Base-by-base conservation (phyloP, 2,797 vertebrate species). In the Syngnathus acus region DNA sequence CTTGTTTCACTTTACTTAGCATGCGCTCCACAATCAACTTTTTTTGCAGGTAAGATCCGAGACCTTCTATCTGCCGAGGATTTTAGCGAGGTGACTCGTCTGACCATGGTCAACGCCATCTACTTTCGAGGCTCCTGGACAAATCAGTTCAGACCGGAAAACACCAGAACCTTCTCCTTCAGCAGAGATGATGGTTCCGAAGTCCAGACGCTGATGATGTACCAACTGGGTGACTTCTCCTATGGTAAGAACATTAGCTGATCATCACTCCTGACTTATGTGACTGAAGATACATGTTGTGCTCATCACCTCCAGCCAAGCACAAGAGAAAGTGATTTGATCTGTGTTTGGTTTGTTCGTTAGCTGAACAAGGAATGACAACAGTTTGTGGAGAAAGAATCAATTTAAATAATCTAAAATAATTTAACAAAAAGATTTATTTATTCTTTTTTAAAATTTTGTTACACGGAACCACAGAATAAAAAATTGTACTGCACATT, bases 121-220 rank as follows among this genome's bases (percentile, higher is more conserved):
- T 99, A 98, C 89, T 99, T 99, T 89, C 94, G 97, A 71, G 97
- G 97, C 68, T 97, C 87, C 80, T 99, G 97, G 97, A 99, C 95
- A 85, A 98, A 94, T 74, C 96, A 96, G 80, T 99, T 99, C 88
- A 91, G 95, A 73, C 95, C 95, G 10, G 96, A 98, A 78, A 96
- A 98, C 76, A 99, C 97, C 64, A 93, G 95, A 82, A 96, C 95
- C 2, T 98, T 98, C 84, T 97, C 95, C 73, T 99, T 99, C 83
- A 98, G 94, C 82, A 96, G 93, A 86, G 97, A 99, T 62, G 95
- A 99, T 59, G 95, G 97, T 88, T 95, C 93, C 61, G 95, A 99
- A 79, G 94, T 98, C 50, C 97, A 98, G 85, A 97, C 97, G 51
- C 94, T 94, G 51, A 99, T 98, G 97, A 99, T 99, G 97, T 98